Evolutionary conservation across 2,888 invertebrate genomes (phyloP).

Genomic region (Sinodicranocentrus sp.): DNA sequence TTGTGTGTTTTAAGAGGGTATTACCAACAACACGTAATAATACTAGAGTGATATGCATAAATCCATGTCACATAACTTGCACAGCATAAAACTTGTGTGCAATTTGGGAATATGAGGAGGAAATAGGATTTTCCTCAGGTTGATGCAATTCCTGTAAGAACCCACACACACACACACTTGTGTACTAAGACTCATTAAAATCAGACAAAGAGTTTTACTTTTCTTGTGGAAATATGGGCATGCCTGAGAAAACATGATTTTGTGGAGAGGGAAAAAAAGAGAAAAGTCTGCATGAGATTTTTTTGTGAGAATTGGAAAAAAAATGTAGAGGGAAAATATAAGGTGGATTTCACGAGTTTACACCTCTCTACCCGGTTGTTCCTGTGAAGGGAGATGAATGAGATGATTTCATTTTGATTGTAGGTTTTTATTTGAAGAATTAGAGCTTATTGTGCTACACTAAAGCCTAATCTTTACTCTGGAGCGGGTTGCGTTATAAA

Average conservation of each 20-base stretch:
- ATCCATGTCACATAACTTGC: slow-evolving; percentile 58
- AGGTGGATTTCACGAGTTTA: slow-evolving; percentile 74
- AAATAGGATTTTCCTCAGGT: slow-evolving; percentile 57
- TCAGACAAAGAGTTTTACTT: slow-evolving; percentile 76
- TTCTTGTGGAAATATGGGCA: slow-evolving; percentile 47
- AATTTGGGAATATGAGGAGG: slow-evolving; percentile 18
- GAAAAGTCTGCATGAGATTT: too few relatives aligned
- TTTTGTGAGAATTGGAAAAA: not conserved
- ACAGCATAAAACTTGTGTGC: slow-evolving; percentile 32
- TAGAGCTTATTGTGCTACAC: too few relatives aligned
- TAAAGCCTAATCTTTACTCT: too few relatives aligned
- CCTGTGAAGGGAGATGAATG: slow-evolving; percentile 32
- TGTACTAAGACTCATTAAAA: slow-evolving; percentile 77
- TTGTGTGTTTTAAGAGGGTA: slow-evolving; percentile 49
- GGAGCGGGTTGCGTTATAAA: too few relatives aligned
- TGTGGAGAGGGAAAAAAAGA: too few relatives aligned
- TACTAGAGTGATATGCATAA: slow-evolving; percentile 56
- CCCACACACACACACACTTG: slow-evolving; percentile 72
- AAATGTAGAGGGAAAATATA: slow-evolving; percentile 23
- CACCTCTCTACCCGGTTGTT: slow-evolving; percentile 67
- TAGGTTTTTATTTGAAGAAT: too few relatives aligned
- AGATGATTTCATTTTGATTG: slow-evolving; percentile 27
- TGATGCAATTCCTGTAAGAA: not conserved
- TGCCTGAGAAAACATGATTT: not conserved
- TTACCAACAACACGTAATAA: slow-evolving; percentile 62